Conservation (phyloP, 2,888 invertebrate genomes). For the Anthoptus insignis region DNA sequence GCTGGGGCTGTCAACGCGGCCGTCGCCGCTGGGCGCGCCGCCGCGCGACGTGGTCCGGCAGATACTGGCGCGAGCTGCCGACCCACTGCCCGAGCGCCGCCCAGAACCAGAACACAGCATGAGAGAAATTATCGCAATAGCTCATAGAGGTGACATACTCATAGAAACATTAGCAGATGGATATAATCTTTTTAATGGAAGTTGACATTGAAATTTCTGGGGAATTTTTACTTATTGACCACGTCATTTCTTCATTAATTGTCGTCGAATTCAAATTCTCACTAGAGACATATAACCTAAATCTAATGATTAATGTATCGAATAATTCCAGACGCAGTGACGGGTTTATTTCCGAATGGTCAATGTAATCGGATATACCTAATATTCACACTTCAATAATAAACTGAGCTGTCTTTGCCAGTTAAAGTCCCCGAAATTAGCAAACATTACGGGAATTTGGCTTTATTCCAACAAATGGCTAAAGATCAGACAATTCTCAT, state of each 20-base stretch:
- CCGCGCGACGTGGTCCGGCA: constrained; percentile 83
- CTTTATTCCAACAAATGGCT: constrained; percentile 36
- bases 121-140: constrained; percentile 82
- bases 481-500: constrained; percentile 38
- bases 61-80: constrained; percentile 78
- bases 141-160: constrained; percentile 72
- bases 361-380: constrained; percentile 33
- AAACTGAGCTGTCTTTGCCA: constrained; percentile 36
- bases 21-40: constrained; percentile 79
- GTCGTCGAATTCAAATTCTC: no score
- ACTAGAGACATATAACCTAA: no score
- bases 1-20: constrained; percentile 79
- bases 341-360: constrained; percentile 8
- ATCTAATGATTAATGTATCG: constrained; percentile 32
- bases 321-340: constrained; percentile 26
- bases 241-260: no score
- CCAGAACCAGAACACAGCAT: constrained; percentile 70
- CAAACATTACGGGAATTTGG: constrained; percentile 37
- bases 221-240: no score
- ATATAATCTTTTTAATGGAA: not conserved
- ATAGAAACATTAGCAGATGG: not conserved
- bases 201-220: not conserved
- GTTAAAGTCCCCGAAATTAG: constrained; percentile 37
- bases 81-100: constrained; percentile 66
- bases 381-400: constrained; percentile 37